Evolutionary conservation across 2,113 vertebrate species (phyloP), one percentile per base, ranked within the genome.

Genomic region (Hemiprocne comata): DNA sequence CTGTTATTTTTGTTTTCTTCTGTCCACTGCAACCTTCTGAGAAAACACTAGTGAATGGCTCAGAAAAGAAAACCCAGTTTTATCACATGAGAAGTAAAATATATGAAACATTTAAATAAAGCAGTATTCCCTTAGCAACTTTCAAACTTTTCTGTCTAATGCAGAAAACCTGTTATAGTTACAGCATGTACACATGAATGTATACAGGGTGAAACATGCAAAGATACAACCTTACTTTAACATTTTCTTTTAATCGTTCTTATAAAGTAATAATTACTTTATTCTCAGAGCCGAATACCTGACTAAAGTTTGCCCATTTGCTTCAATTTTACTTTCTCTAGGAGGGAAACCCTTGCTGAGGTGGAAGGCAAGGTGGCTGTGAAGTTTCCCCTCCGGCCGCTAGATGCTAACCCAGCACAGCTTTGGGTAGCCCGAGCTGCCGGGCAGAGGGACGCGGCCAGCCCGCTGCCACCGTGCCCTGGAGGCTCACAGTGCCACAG

Each of bases 351-450:
- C 13, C 40, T 50, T 4, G 67, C 26, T 6, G 25, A 26, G 19
- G 36, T 1, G 26, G 34, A 58, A 26, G 42, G 20, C 58, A 2
- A 9, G 0, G n/a, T 5, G 26, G 34, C 4, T 4, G 11, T 73
- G 87, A 70, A 94, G n/a, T 91, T 92, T 95, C 19, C 55, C 48
- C 40, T 57, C 21, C 38, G 91, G 60, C 94, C 95, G 66, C 93
- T 87, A 93, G 96, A 70, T 89, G 95, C 53, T 65, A 33, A 77
- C 74, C 25, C n/a, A 60, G 55, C 34, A 11, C 71, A 73, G 83
- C 53, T 11, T 8, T 33, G 55, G 17, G 46, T 21, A 48, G 50
- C 50, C 50, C 46, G 20, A 20, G 50, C 50, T 50, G 48, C 48
- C 48, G 48, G 48, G 48, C 48, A 20, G 19, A 50, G 48, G 48